Evolutionary conservation across 2,797 vertebrate species (phyloP).

Genomic region (Lophotriccus pileatus): DNA sequence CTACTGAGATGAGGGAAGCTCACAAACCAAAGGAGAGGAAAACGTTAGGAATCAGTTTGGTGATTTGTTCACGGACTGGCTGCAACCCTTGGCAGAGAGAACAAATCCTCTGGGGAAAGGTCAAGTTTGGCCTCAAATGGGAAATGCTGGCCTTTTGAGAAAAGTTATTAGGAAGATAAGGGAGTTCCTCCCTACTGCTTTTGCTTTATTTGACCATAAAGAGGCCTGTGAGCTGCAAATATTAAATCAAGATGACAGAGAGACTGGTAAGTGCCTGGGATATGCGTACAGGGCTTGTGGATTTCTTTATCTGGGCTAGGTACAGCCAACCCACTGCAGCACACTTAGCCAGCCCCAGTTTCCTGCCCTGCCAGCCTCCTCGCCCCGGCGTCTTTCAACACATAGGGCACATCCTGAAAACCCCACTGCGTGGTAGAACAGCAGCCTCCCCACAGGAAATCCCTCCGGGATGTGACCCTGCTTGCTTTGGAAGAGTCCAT

Average conservation of each 20-base stretch:
- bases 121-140: neutral
- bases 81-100: neutral
- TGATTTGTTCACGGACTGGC: neutral
- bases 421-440: fast-evolving
- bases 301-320: neutral
- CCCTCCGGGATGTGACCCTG: neutral
- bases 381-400: neutral
- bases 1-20: neutral
- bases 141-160: neutral
- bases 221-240: neutral
- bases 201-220: neutral
- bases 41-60: neutral
- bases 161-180: neutral
- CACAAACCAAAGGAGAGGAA: neutral
- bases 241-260: neutral
- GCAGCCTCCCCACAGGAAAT: neutral
- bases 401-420: neutral
- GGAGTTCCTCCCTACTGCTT: neutral
- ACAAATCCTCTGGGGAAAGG: neutral
- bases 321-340: neutral
- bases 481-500: neutral
- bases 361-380: neutral
- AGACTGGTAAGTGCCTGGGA: neutral
- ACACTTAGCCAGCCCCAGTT: neutral
- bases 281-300: neutral